Base-by-base conservation (phyloP, 2,888 invertebrate species). In the Syritta pipiens region DNA sequence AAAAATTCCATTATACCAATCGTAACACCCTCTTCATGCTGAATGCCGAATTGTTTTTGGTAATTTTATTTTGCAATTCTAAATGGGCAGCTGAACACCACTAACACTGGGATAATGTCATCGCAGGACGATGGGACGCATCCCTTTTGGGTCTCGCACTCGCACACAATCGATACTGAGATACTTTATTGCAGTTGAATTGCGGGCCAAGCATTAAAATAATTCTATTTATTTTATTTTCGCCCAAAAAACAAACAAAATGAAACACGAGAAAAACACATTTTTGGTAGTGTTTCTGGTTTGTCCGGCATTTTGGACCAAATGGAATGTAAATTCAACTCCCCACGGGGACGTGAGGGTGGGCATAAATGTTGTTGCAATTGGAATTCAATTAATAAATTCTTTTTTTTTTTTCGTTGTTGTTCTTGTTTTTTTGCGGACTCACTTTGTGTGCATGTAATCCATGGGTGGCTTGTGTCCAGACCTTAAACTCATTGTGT, bases 351-450 rank as follows among this genome's bases (percentile, higher is more conserved):
- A 6, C 0, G 37, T 7, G 4, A 37, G 35, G 1, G 35, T 6
- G 37, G 14, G 49, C 26, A 46, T 42, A 77, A 76, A 74, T 67
- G 67, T 67, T 68, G 81, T 75, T 79, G 84, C 85, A 86, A 86
- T 86, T 86, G 84, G 83, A 85, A 85, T 86, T 86, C 86, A 86
- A 86, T 86, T 86, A 86, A 86, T 86, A 84, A 20, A n/a, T n/a
- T n/a, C n/a, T 55, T 24, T 55, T 10, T 35, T 26, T 32, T 65
- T 53, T 19, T 49, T 24, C 17, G 14, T n/a, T 26, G n/a, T 30
- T 14, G 12, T 53, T 22, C 53, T 30, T 37, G 24, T 14, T 44
- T 71, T 63, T 37, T 35, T 63, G 30, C n/a, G n/a, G n/a, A n/a
- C n/a, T 24, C 46, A n/a, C 9, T 17, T 53, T 49, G 57, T 40